Base-by-base conservation (phyloP, 2,888 invertebrate species). In the Xestia xanthographa region DNA sequence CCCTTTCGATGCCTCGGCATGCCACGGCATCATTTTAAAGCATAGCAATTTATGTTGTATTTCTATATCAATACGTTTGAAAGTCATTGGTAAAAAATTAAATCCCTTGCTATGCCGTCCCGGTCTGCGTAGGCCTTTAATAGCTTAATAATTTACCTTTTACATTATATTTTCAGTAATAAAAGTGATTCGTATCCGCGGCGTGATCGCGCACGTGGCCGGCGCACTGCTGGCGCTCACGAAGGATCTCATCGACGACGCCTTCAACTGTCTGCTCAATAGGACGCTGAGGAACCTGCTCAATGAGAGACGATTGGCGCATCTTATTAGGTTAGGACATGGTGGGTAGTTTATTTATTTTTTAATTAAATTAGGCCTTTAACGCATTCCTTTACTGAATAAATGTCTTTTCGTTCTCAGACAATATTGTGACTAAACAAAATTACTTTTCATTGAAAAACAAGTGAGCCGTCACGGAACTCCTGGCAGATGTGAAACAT, bases 301-400 rank as follows among this genome's bases (percentile, higher is more conserved):
- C 2, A 95, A 94, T 1, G 97, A 97, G 86, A 94, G 97, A 45
- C 94, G 97, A 80, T 89, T 97, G 66, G 97, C 97, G 22, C 96
- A 97, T 90, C 94, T 98, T 1, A 96, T 97, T 68, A 92, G 95
- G 77, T 91, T 97, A 79, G 96, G 97, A 26, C 97, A 97, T 90
- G 97, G 97, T 97, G 89, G 87, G 92, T 87, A 75, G 11, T 58
- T 41, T 53, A 4, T 5, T 53, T n/a, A 0, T 41, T 63, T 6
- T 20, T 17, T 1, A 17, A 17, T 58, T 17, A 56, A 6, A 17
- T 26, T 26, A 26, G 6, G 26, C 0, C 2, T n/a, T 53, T 53
- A 5, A 50, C 1, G n/a, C 0, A 34, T 50, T 9, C 3, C n/a
- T 53, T 53, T 26, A 53, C 12, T 56, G 56, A 56, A 56, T 2